Base-by-base conservation (phyloP, 2,797 vertebrate species). In the Hippocampus kuda region DNA sequence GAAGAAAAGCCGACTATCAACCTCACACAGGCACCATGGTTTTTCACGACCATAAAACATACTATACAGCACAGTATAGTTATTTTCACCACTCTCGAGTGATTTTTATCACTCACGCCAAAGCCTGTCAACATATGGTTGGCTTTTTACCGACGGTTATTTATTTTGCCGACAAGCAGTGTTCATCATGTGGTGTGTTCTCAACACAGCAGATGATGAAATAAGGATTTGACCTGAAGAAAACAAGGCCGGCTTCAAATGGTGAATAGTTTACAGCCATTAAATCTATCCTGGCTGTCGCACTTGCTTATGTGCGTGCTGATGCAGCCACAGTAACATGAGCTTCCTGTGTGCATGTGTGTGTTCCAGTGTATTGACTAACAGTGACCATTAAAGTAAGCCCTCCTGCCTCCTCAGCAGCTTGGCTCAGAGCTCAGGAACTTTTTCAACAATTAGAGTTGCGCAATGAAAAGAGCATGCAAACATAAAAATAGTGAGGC, bases 381-480 rank as follows among this genome's bases (percentile, higher is more conserved):
- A 72, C 70, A 72, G 69, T 64, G 81, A 77, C 78, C 79, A 84
- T 88, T 81, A 81, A 79, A 66, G 66, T 67, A 57, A 79, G 68
- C 64, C 70, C 53, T 68, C 64, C 65, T 78, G 80, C 82, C 67
- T 78, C 61, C 74, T 79, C 83, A 85, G 83, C 81, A 83, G 72
- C 68, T 68, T 30, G 44, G 38, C 64, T 66, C 53, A 69, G 71
- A 54, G n/a, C 53, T n/a, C 53, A 54, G 53, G 2, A 34, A 20
- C 22, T 24, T 54, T 54, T 54, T 54, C 11, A 42, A 74, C 74
- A 59, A 30, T 15, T 30, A 18, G 8, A 60, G 15, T 60, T 2
- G 9, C 34, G 22, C 60, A 62, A 63, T n/a, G 34, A 16, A 63
- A 63, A 63, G 20, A 41, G 20, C 38, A 16, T 27, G 24, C n/a